Conservation (phyloP, 92 coral and sea anemone species). For the Parazoanthus swiftii region DNA sequence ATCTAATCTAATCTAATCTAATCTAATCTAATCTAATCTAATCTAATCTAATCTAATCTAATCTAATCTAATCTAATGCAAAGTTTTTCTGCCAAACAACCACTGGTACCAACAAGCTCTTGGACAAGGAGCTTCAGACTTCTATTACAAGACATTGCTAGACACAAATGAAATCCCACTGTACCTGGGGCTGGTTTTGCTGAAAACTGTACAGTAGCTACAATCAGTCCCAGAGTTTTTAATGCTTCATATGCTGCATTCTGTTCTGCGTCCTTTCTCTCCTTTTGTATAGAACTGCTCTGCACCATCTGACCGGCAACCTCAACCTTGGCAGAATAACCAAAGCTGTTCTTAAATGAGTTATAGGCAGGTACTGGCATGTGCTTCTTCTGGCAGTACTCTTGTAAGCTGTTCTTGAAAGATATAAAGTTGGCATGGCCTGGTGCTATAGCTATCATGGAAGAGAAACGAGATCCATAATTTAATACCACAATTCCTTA, state of each 20-base stretch:
- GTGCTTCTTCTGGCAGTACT: slow-evolving; percentile 85
- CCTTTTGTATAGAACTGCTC: slow-evolving; percentile 66
- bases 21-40: no score
- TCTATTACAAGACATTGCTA: no score
- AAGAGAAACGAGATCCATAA: neutral
- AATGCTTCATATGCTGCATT: slow-evolving; percentile 84
- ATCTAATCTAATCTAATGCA: no score
- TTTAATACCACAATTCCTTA: neutral
- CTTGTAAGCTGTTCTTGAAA: slow-evolving; percentile 96
- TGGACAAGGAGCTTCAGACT: no score
- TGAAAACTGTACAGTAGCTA: slow-evolving; percentile 16
- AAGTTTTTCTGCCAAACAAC: no score
- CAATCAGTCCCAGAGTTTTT: slow-evolving; percentile 65
- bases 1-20: no score
- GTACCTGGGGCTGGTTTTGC: slow-evolving; percentile 34
- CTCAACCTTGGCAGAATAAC: slow-evolving; percentile 71
- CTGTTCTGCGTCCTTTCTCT: slow-evolving; percentile 87
- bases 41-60: no score
- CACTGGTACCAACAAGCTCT: no score
- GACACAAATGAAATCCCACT: neutral
- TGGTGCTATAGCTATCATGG: slow-evolving; percentile 61
- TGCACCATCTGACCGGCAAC: slow-evolving; percentile 60
- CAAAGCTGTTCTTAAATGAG: slow-evolving; percentile 61
- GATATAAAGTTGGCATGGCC: slow-evolving; percentile 83
- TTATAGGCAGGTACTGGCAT: slow-evolving; percentile 74